Conservation (phyloP, 2,888 invertebrate species). For the Drosophila pegasa region DNA sequence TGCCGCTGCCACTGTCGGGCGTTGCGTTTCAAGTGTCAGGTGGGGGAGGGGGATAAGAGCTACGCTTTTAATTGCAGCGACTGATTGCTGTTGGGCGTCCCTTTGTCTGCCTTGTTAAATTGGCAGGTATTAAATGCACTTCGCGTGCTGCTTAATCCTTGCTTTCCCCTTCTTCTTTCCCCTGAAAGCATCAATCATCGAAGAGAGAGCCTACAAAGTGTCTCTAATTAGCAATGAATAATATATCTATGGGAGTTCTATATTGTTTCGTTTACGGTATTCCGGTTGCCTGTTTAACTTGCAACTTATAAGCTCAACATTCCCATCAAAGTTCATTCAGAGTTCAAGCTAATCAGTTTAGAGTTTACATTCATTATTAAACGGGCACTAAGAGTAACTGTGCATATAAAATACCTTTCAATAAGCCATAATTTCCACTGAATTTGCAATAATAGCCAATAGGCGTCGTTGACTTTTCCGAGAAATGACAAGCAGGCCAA, state of each 20-base stretch:
- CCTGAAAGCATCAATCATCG: no score
- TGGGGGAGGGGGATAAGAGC: background rate
- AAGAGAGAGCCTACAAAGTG: conserved; percentile 17
- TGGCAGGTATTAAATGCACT: conserved; percentile 54
- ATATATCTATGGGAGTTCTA: background rate
- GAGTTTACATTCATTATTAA: background rate
- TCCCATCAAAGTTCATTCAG: background rate
- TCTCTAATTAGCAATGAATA: conserved; percentile 44
- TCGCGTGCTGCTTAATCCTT: conserved; percentile 16
- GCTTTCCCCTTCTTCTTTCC: background rate
- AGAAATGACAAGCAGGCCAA: conserved; percentile 59
- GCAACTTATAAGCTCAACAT: background rate
- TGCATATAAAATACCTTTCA: conserved; percentile 1
- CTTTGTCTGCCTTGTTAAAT: conserved; percentile 45
- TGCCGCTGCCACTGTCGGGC: conserved; percentile 44
- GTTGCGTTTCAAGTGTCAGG: conserved; percentile 18
- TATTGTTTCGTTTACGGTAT: background rate
- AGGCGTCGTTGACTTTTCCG: conserved; percentile 36
- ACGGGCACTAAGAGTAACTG: no score
- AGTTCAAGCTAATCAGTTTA: background rate
- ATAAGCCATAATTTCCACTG: conserved; percentile 2
- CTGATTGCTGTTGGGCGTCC: conserved; percentile 37
- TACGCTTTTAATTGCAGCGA: conserved; percentile 51
- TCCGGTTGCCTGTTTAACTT: background rate
- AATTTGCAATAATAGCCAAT: conserved; percentile 10